phyloP scores from a whole-genome alignment of 2,888 invertebrate species.

The Epinotia brunnichana region DNA sequence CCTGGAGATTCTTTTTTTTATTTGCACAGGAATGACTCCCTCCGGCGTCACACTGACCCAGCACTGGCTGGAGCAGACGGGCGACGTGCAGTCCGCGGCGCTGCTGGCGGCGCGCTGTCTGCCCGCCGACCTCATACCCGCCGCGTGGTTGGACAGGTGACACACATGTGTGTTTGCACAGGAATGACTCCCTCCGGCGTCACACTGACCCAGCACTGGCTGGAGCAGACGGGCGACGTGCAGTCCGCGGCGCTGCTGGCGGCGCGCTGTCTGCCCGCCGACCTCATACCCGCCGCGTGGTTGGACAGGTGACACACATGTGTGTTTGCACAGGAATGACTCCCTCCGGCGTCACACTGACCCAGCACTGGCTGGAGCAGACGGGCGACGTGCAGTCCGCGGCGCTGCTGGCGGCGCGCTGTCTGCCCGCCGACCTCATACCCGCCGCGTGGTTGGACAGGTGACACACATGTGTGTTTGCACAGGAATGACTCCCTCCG shows the following conservation, averaged over 20 bases:
- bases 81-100: constrained; percentile 96
- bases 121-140: constrained; percentile 84
- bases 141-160: constrained; percentile 86
- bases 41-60: constrained; percentile 92
- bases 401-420: too few relatives aligned
- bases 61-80: constrained; percentile 92
- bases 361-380: too few relatives aligned
- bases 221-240: constrained; percentile 94
- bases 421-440: too few relatives aligned
- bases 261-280: constrained; percentile 87
- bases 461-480: too few relatives aligned
- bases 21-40: constrained; percentile 84
- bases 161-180: constrained; percentile 52
- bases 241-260: constrained; percentile 94
- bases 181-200: constrained; percentile 90
- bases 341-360: too few relatives aligned
- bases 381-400: too few relatives aligned
- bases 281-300: too few relatives aligned
- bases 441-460: too few relatives aligned
- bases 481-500: too few relatives aligned
- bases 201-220: constrained; percentile 91
- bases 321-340: too few relatives aligned
- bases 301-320: too few relatives aligned
- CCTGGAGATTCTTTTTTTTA: background rate
- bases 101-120: constrained; percentile 89